Evolutionary conservation across 2,888 invertebrate species (phyloP).

Genomic region (Lepidochitona cinerea): DNA sequence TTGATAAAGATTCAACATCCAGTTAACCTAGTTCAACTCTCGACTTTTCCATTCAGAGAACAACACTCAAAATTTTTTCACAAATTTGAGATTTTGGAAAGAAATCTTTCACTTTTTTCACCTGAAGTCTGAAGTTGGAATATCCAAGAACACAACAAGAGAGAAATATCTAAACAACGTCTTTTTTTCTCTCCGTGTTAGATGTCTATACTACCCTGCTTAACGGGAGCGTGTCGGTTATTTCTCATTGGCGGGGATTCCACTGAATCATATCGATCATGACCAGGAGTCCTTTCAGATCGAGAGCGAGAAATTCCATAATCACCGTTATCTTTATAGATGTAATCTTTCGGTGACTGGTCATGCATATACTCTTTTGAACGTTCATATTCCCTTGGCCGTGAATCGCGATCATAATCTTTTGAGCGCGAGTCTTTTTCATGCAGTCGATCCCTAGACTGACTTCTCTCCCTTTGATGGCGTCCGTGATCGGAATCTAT

Average conservation of each 20-base stretch:
- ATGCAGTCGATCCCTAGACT: slow-evolving; percentile 18
- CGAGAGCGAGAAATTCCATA: slow-evolving; percentile 25
- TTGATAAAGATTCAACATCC: too few species aligned
- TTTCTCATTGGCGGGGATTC: slow-evolving; percentile 28
- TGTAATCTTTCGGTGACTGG: background rate
- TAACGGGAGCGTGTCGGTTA: slow-evolving; percentile 44
- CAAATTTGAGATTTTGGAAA: too few species aligned
- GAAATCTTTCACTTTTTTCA: too few species aligned
- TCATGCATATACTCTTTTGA: slow-evolving; percentile 18
- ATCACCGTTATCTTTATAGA: background rate
- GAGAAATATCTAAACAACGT: too few species aligned
- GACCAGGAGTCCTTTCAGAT: slow-evolving; percentile 21
- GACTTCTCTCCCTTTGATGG: slow-evolving; percentile 22
- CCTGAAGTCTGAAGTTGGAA: too few species aligned
- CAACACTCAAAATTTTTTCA: too few species aligned
- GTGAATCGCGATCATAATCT: slow-evolving; percentile 26
- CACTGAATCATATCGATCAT: background rate
- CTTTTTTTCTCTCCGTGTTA: too few species aligned
- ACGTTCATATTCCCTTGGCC: slow-evolving; percentile 26
- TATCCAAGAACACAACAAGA: too few species aligned
- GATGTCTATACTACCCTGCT: slow-evolving; percentile 63
- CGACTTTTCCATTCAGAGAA: too few species aligned
- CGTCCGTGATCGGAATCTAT: slow-evolving; percentile 15
- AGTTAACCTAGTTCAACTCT: too few species aligned
- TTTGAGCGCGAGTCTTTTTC: slow-evolving; percentile 19